Base-by-base conservation (phyloP, 2,797 vertebrate genomes). In the Microctenopoma stevenorrisi region DNA sequence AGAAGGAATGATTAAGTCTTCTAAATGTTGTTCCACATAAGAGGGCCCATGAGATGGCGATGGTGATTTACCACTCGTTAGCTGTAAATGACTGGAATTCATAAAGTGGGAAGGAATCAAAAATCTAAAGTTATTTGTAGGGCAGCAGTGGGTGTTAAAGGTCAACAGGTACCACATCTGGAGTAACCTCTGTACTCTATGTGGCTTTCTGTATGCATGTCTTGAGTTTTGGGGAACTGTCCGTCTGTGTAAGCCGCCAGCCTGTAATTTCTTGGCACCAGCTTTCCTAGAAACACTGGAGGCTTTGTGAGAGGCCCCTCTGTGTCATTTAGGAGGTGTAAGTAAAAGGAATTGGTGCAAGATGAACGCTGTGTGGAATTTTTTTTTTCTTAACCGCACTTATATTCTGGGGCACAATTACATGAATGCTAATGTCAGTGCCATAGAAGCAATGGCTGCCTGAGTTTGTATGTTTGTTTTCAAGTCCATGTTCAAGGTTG, bases 261-360 rank as follows among this genome's bases (percentile, higher is more conserved):
- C 53, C 75, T 76, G 86, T 86, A 77, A 83, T 82, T 86, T 83
- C 80, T 82, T 88, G 85, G 83, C 82, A 82, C 51, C 28, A 8
- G 66, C 63, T 78, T 59, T 54, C 56, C 50, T 66, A 62, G 60
- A 86, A 89, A 91, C 89, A 92, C 82, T 87, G 68, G 61, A 60
- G 79, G 74, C 88, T 88, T 91, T 91, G 85, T 91, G 70, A 79
- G 72, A 80, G 72, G 67, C 61, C 52, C 78, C 63, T 73, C 49
- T 42, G 74, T 61, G 67, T 81, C 84, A 70, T 79, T 87, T 70
- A 70, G 63, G 80, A 78, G 78, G 62, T 55, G 30, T 57, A 75
- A 79, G 83, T 68, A 60, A 83, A 86, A 80, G 63, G 37, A 74
- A 79, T 72, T 50, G 50, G 62, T 44, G 48, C 26, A 14, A 68